Conservation (phyloP, 2,888 invertebrate species). For the Prostheceraeus crozeri region DNA sequence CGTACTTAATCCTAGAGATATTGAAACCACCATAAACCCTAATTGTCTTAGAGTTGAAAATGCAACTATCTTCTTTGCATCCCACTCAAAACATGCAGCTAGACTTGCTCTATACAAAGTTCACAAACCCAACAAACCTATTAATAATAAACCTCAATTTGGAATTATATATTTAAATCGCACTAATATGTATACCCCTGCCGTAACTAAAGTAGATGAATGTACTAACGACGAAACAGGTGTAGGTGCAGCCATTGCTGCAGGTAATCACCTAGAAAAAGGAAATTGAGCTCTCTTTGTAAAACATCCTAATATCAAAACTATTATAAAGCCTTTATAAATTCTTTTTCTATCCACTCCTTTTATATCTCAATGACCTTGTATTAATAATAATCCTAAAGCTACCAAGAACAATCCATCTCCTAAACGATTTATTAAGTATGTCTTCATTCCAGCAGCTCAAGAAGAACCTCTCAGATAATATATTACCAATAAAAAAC, state of each 20-base stretch:
- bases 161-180: no score
- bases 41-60: conserved; percentile 69
- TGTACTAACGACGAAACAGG: conserved; percentile 69
- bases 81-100: conserved; percentile 57
- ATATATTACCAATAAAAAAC: conserved; percentile 69
- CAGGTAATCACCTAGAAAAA: conserved; percentile 69
- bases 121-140: no score
- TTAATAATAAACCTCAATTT: no score
- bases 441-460: conserved; percentile 68
- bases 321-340: conserved; percentile 55
- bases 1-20: conserved; percentile 61
- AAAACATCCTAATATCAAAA: conserved; percentile 62
- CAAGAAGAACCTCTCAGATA: conserved; percentile 66
- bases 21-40: conserved; percentile 66
- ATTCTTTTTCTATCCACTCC: conserved; percentile 35
- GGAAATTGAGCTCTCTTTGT: conserved; percentile 75
- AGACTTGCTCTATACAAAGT: conserved; percentile 46
- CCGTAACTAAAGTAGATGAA: conserved; percentile 71
- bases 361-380: conserved; percentile 43
- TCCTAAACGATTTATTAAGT: conserved; percentile 68
- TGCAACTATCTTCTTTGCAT: conserved; percentile 72
- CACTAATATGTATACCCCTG: conserved; percentile 68
- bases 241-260: conserved; percentile 70
- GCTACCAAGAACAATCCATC: conserved; percentile 65
- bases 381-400: conserved; percentile 54